Evolutionary conservation across 2,888 invertebrate species (phyloP), one percentile per base, ranked within the genome.

Genomic region (Tortricodes alternella): DNA sequence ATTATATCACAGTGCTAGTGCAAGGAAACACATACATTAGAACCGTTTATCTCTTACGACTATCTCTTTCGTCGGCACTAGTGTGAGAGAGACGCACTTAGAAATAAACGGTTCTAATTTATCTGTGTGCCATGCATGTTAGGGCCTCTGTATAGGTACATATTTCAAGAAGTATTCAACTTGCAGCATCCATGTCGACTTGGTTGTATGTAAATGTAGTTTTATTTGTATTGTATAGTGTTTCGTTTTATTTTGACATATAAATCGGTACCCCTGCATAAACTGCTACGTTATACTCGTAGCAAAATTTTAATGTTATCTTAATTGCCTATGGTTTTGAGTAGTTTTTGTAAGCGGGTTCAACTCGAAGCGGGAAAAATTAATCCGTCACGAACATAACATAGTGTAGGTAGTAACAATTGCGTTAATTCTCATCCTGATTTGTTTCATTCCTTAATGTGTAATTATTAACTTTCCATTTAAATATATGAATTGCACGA

Each of bases 401-500:
- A n/a, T 11, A 39, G 21, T n/a, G n/a, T n/a, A 29, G 67, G 67
- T 64, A 66, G 68, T 66, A 69, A 62, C 65, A 65, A 71, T 67
- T 63, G 61, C 50, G 35, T 48, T 44, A 55, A 55, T 57, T 61
- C 53, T 41, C 58, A 58, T 57, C 60, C 34, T 41, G 55, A 32
- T 53, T 39, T 53, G 46, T 62, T 70, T 70, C 73, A 73, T 73
- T 73, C 73, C 73, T 68, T 71, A 65, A 60, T 58, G 62, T 67
- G 60, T 68, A 65, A 66, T 11, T 7, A 16, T 19, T 49, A 61
- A 65, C 65, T 70, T 76, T 74, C 70, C 67, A 73, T 67, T 67
- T 71, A 64, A 69, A 69, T 67, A 66, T 70, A 71, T 80, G 71
- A 75, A 77, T 67, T 75, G 64, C 65, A 64, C 62, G 60, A 66